Evolutionary conservation across 1,140 invertebrate genomes (phyloP), one percentile per base, ranked within the genome.

Genomic region (Zaprionus kolodkinae): DNA sequence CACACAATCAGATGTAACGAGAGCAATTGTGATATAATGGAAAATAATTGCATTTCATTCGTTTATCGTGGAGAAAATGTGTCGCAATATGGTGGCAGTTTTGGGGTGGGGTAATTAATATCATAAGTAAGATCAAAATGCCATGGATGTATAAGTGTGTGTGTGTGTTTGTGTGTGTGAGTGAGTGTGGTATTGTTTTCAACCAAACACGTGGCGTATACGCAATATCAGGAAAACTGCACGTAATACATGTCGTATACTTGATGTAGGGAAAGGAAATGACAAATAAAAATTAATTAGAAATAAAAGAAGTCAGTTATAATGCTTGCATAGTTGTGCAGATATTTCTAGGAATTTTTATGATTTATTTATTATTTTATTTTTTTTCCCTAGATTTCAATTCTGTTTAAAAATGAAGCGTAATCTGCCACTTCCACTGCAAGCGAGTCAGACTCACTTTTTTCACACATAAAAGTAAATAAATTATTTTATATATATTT

Each of bases 1-100:
- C 21, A 74, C 73, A 74, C 73, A 88, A 72, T 68, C 56, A 80
- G 61, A 75, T 72, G 25, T 30, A 54, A 38, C 17, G 15, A 15
- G 38, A 0, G 35, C 17, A 66, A 80, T 75, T 73, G 43, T 52
- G 17, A 60, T 67, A 48, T 61, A 65, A 68, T 66, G 60, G 15
- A 4, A 11, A 21, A 57, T 61, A 74, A 69, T 78, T 70, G 48
- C 64, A 57, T 50, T 76, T 57, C 13, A 66, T 35, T 17, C 15
- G 21, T 13, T n/a, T 61, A 63, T 38, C 43, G 9, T 25, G 35
- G 27, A n/a, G 25, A 10, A 43, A 35, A 64, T 25, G 40, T 33
- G 13, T n/a, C 38, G 25, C 33, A 36, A 65, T 52, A 38, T 38
- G 21, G 13, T 43, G 25, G 3, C 61, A 25, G 15, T 59, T 25